phyloP scores from a whole-genome alignment of 2,888 invertebrate species.

The Drosophila phalerata region DNA sequence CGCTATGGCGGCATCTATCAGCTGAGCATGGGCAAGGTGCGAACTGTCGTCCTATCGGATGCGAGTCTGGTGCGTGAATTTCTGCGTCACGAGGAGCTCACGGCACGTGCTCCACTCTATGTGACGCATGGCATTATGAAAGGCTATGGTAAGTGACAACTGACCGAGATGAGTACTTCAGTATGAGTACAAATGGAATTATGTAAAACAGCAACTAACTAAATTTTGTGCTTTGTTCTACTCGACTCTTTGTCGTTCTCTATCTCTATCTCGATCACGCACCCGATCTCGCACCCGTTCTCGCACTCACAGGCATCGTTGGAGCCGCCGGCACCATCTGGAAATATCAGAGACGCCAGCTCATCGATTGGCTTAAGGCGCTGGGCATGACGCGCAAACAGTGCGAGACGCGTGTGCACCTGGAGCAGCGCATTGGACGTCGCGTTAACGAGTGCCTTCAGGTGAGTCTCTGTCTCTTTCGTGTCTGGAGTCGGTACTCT shows the following conservation, averaged over 20 bases:
- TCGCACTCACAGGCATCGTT: conserved; percentile 89
- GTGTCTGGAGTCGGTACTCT: conserved; percentile 20
- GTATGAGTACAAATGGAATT: conserved; percentile 42
- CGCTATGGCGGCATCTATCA: conserved; percentile 92
- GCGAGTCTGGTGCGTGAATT: conserved; percentile 90
- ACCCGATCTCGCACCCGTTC: too few species aligned
- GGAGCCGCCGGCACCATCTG: conserved; percentile 93
- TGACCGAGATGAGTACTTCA: not conserved
- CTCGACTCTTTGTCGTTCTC: too few species aligned
- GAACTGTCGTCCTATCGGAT: conserved; percentile 92
- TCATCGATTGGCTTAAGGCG: conserved; percentile 90
- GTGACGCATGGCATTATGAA: conserved; percentile 95
- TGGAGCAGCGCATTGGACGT: conserved; percentile 89
- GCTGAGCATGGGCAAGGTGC: conserved; percentile 90
- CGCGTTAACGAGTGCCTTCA: conserved; percentile 88
- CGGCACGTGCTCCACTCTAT: conserved; percentile 92
- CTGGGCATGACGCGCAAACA: conserved; percentile 90
- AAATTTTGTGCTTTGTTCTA: not conserved
- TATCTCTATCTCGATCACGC: too few species aligned
- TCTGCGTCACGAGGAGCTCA: conserved; percentile 90
- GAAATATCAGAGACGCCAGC: conserved; percentile 93
- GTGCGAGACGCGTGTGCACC: conserved; percentile 87
- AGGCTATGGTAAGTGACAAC: conserved; percentile 91
- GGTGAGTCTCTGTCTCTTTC: conserved; percentile 70
- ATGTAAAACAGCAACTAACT: conserved; percentile 51